phyloP scores from a whole-genome alignment of 2,888 invertebrate genomes.

The Deilephila porcellus region DNA sequence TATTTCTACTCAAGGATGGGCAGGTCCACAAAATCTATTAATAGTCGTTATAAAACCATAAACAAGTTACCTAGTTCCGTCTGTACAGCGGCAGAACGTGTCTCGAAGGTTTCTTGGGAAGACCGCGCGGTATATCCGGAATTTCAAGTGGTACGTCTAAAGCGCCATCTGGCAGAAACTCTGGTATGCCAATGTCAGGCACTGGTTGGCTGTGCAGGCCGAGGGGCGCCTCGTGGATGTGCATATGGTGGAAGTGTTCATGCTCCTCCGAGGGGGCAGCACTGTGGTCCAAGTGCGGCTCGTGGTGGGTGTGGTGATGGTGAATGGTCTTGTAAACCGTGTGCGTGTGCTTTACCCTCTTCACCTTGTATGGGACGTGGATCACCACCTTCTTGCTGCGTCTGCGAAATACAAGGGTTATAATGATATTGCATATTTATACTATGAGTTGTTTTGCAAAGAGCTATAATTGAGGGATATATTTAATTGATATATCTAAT shows the following conservation, averaged over 20 bases:
- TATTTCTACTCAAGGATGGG: too few species aligned
- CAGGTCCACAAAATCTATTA: too few species aligned
- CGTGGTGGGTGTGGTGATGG: slow-evolving; percentile 78
- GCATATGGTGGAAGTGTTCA: slow-evolving; percentile 81
- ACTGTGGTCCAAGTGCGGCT: slow-evolving; percentile 57
- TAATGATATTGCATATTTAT: background rate
- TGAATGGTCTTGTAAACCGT: slow-evolving; percentile 89
- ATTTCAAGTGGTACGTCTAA: slow-evolving; percentile 59
- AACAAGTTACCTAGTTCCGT: slow-evolving; percentile 52
- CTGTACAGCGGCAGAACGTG: slow-evolving; percentile 65
- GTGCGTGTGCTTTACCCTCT: slow-evolving; percentile 89
- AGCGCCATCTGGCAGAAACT: slow-evolving; percentile 73
- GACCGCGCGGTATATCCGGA: slow-evolving; percentile 58
- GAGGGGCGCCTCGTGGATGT: slow-evolving; percentile 59
- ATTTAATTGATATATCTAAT: too few species aligned
- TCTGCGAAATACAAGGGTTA: slow-evolving; percentile 51
- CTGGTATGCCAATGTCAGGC: slow-evolving; percentile 71
- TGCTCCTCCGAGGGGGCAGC: slow-evolving; percentile 70
- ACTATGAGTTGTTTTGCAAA: too few species aligned
- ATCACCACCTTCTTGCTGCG: slow-evolving; percentile 88
- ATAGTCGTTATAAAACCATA: background rate
- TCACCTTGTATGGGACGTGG: slow-evolving; percentile 87
- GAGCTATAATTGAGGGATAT: too few species aligned
- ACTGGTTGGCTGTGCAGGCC: slow-evolving; percentile 70
- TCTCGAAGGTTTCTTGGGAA: slow-evolving; percentile 54